phyloP scores from a whole-genome alignment of 2,888 invertebrate genomes.

The Punctoribates punctum region DNA sequence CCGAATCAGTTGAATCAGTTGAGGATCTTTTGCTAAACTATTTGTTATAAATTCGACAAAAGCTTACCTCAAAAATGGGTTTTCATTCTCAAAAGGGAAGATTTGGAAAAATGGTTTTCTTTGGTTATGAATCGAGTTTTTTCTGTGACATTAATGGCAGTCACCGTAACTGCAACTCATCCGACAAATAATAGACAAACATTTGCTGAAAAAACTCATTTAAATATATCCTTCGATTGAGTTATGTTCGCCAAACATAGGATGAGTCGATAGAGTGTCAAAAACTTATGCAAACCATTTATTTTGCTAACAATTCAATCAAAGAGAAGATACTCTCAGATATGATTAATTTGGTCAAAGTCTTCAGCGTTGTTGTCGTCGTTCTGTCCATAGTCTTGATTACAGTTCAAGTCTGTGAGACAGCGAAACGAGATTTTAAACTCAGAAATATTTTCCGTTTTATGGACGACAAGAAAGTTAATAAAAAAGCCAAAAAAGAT shows the following conservation, averaged over 20 bases:
- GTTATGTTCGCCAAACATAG: neutral
- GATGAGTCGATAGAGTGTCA: neutral
- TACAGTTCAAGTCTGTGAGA: neutral
- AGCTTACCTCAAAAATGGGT: too few species aligned
- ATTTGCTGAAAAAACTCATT: neutral
- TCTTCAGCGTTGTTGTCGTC: neutral
- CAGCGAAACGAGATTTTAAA: neutral
- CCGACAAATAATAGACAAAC: neutral
- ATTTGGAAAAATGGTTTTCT: too few species aligned
- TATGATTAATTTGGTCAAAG: neutral
- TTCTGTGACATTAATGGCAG: too few species aligned
- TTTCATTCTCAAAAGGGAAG: too few species aligned
- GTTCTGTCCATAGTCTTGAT: neutral
- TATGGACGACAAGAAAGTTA: neutral
- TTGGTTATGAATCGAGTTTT: too few species aligned
- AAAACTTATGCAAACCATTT: neutral
- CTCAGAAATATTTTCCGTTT: neutral
- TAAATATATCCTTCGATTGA: neutral
- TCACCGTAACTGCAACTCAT: slow-evolving; percentile 3
- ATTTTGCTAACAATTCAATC: neutral
- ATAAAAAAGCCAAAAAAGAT: neutral
- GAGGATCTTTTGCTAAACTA: too few species aligned
- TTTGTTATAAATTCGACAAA: too few species aligned
- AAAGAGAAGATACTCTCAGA: neutral
- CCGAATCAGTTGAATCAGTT: too few species aligned